Evolutionary conservation across 2,888 invertebrate genomes (phyloP), one percentile per base, ranked within the genome.

Genomic region (Alviniconcha strummeri): DNA sequence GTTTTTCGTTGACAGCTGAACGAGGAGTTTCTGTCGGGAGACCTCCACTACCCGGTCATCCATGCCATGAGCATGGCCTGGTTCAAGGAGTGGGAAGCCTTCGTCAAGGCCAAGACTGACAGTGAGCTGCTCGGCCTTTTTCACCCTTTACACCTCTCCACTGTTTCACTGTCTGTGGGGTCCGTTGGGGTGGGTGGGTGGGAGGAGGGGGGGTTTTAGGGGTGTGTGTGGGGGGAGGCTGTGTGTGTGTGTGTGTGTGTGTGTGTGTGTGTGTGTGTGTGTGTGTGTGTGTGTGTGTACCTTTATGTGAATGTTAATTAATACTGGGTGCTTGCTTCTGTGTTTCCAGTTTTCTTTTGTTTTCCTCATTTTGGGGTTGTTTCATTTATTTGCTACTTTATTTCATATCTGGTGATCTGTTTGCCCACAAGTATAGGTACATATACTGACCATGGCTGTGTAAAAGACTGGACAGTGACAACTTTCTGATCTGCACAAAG

Each of bases 51-150:
- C 0, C 95, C 95, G 74, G 95, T 96, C 0, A 96, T 97, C 81
- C 97, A 96, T 94, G 97, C 96, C 13, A 95, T 97, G 88, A 96
- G 97, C 87, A 97, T 97, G 96, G 95, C 96, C 85, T 98, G 97
- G 97, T 96, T 97, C 93, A 95, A 97, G 1, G 96, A 96, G 91
- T 98, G 98, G 98, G 97, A 98, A 93, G 96, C 96, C 84, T 98
- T 98, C 94, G 97, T 97, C 0, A 95, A 96, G 60, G 96, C 96
- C 88, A 95, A 96, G 90, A 93, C 96, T 57, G 95, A 92, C 80
- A 91, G 94, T 94, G 90, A 89, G 91, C 89, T 69, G 0, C 5
- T 54, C 55, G 0, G 36, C 55, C 60, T 19, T 5, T 11, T 54
- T 57, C 36, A n/a, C 5, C 71, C 19, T 15, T 75, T 13, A n/a